These are phyloP conservation scores for Troides oblongomaculatus DNA, from an alignment of 2,888 invertebrate species.

Conservation along the genomic window DNA sequence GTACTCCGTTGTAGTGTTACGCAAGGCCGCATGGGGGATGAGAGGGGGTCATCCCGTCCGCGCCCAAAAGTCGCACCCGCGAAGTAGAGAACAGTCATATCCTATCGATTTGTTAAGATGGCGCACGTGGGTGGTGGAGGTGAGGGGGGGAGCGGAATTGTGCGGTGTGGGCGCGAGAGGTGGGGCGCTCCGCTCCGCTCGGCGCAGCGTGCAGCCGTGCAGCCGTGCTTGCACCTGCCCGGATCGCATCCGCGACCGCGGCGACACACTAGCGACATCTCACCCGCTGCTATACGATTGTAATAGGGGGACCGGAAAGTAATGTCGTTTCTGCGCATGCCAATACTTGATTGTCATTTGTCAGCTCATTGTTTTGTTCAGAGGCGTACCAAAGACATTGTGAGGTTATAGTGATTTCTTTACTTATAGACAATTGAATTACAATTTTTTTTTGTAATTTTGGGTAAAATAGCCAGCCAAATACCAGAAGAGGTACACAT, in stretches of 20 bases:
- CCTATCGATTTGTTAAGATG: slow-evolving; percentile 82
- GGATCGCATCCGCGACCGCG: slow-evolving; percentile 54
- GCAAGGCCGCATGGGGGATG: slow-evolving; percentile 56
- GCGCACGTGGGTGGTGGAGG: slow-evolving; percentile 61
- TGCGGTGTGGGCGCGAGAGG: slow-evolving; percentile 45
- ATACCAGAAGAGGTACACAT: too few relatives aligned
- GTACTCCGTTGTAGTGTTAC: slow-evolving; percentile 56
- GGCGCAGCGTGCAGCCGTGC: slow-evolving; percentile 76
- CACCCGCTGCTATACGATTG: slow-evolving; percentile 20
- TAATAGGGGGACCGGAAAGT: too few relatives aligned
- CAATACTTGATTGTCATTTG: too few relatives aligned
- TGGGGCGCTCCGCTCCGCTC: slow-evolving; percentile 59
- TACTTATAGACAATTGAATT: too few relatives aligned
- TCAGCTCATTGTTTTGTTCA: too few relatives aligned
- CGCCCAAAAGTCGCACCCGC: slow-evolving; percentile 77
- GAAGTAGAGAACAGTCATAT: slow-evolving; percentile 80
- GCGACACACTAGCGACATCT: slow-evolving; percentile 47
- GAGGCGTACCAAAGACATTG: too few relatives aligned
- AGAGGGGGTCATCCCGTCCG: slow-evolving; percentile 72
- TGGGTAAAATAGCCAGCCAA: too few relatives aligned
- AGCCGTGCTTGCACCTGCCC: slow-evolving; percentile 75
- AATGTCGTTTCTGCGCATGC: too few relatives aligned
- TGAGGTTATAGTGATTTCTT: too few relatives aligned
- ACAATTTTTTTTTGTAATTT: too few relatives aligned
- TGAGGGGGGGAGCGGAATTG: slow-evolving; percentile 44